A percentile compares a stretch with the other conserved stretches of the same genome.
phyloP scores from a whole-genome alignment of 2,888 invertebrate genomes.

The Erpobdella octoculata region DNA sequence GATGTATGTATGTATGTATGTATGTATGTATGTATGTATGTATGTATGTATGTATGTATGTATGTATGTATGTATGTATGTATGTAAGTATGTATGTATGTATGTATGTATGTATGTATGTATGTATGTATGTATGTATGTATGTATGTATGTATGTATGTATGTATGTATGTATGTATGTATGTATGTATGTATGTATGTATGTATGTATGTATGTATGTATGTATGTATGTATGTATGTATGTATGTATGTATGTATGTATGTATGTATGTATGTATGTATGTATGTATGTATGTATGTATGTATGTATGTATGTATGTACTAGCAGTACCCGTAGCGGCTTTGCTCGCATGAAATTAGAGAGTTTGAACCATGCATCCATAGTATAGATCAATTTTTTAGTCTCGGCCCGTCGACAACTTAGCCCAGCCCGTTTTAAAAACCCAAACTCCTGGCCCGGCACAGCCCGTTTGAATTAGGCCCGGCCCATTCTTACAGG shows the following conservation, averaged over 20 bases:
- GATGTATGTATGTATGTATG: too few species aligned
- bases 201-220: conserved; percentile 18
- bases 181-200: conserved; percentile 7
- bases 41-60: conserved; percentile 25
- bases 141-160: conserved; percentile 18
- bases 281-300: conserved; percentile 10
- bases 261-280: conserved; percentile 11
- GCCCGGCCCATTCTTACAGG: too few species aligned
- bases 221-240: conserved; percentile 9
- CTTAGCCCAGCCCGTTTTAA: too few species aligned
- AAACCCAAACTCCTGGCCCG: too few species aligned
- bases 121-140: conserved; percentile 30
- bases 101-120: conserved; percentile 32
- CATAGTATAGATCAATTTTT: too few species aligned
- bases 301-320: conserved; percentile 11
- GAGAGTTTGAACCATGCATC: too few species aligned
- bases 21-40: conserved; percentile 14
- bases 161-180: conserved; percentile 21
- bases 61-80: conserved; percentile 24
- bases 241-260: conserved; percentile 11
- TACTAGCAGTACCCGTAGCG: too few species aligned
- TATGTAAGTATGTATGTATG: conserved; percentile 24
- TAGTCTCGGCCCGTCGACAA: too few species aligned
- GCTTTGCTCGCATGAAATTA: too few species aligned
- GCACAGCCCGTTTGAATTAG: too few species aligned